Base-by-base conservation (phyloP, 2,888 invertebrate genomes). In the Phrixothrix hirtus region DNA sequence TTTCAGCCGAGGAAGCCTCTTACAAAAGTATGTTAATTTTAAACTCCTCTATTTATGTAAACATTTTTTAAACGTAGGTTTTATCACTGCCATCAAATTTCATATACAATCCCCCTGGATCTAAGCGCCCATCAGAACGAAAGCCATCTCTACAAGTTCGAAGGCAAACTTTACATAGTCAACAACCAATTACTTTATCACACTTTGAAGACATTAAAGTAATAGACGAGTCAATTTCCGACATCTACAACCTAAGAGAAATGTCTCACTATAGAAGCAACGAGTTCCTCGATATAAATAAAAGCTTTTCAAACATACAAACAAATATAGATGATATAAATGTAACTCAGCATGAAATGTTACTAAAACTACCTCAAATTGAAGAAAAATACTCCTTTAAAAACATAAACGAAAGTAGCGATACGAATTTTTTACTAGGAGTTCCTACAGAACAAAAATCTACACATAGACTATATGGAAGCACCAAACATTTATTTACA, bases 1-100 rank as follows among this genome's bases (percentile, higher is more conserved):
- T 63, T 78, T 75, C 67, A 80, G 76, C 75, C 81, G 81, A 77
- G 81, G 73, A 76, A 77, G 77, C 72, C 72, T 7, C 62, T 76
- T 26, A 73, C 74, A 17, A 76, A 76, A 64, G 75, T 75, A 63
- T 11, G 39, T n/a, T n/a, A n/a, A n/a, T n/a, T n/a, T n/a, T n/a
- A n/a, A n/a, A n/a, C n/a, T n/a, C n/a, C n/a, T n/a, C n/a, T n/a
- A n/a, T n/a, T n/a, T n/a, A n/a, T n/a, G n/a, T n/a, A n/a, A n/a
- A n/a, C n/a, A n/a, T 32, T 32, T 15, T 7, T 26, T n/a, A 11
- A 4, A 42, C 2, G 5, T 72, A 81, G 77, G 86, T 91, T 65
- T 84, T 87, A 55, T 92, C 92, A 49, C 81, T 92, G 61, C 92
- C 92, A 45, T 85, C 89, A 46, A 89, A 92, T 76, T 92, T 92